Evolutionary conservation across 2,113 vertebrate species (phyloP), one percentile per base, ranked within the genome.

Genomic region (Rhinogobius similis): DNA sequence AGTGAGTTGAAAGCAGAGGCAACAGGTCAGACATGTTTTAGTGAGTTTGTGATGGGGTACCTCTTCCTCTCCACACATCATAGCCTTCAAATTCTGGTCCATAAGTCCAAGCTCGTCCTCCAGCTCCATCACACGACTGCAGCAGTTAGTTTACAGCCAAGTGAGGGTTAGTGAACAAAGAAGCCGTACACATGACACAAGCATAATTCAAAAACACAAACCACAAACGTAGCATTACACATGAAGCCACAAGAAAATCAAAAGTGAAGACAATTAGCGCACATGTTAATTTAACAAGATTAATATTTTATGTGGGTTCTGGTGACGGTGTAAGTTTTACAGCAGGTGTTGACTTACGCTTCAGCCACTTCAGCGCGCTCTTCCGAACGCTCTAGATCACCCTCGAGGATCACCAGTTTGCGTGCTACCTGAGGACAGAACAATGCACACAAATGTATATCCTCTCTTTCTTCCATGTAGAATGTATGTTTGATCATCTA

Each of bases 1-100:
- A 46, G 70, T 58, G 48, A 73, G 44, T 75, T 41, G 6, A 50
- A 50, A 50, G 67, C 13, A 79, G 62, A 67, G 66, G 58, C 29
- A 36, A 69, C 65, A 69, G 64, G 71, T 69, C 38, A 62, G 58
- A 50, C 18, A 50, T 50, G 70, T 62, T 61, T 61, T n/a, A 38
- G 58, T 61, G 24, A 58, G 55, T 29, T 5, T 18, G 16, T 55
- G 52, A 29, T 18, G 10, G 29, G 36, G 93, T 99, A 99, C 97
- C 97, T 99, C 95, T 92, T 99, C 97, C 88, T 98, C 97, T 87
- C 95, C 94, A 90, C 94, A 95, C 94, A 96, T 95, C 94, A 97
- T 93, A 87, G 96, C 96, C 94, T 99, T 99, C 93, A 98, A 87
- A 90, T 93, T 93, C 92, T 97, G 96, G 90, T 99, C 97, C 97